Evolutionary conservation across 2,888 invertebrate genomes (phyloP), one percentile per base, ranked within the genome.

Genomic region (Lycaena phlaeas): DNA sequence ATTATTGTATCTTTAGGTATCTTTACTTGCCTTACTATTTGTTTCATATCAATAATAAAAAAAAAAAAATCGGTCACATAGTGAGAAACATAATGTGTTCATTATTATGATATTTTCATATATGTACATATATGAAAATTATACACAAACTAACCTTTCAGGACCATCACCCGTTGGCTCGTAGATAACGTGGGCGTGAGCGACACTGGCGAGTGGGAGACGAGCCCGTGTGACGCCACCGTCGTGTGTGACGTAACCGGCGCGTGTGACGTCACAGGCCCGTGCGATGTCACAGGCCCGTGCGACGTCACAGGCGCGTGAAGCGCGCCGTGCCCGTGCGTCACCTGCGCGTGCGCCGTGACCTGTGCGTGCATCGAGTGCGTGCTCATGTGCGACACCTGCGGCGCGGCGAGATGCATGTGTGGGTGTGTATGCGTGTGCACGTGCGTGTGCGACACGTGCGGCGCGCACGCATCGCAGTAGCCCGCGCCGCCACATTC

Each of bases 391-490:
- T 30, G 30, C 25, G 14, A 7, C 12, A 14, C n/a, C 12, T 26
- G 50, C 38, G 38, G 15, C 15, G 36, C 34, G 18, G 18, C 36
- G 12, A 43, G 40, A 36, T 40, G 52, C 50, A 38, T 7, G 37
- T 6, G 38, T 6, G 38, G 17, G 28, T 40, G 47, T 9, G 22
- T 29, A 14, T 38, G 29, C 10, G 22, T 11, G 49, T 38, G 48
- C 10, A 28, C 41, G 17, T 37, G 29, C 6, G 45, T 15, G 36
- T 27, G 40, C 7, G 29, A 9, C 22, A 38, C 29, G 14, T 31
- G 51, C 11, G 39, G 48, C 40, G 56, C 53, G 40, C 70, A 68
- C 46, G 59, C 59, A 15, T 59, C 55, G 53, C 75, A 72, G 59
- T 57, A 64, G 18, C 54, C 64, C 29, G 50, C 56, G 40, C 52